phyloP scores from a whole-genome alignment of 53 echinoderm and acorn worm genomes.

The Henricia sp. region DNA sequence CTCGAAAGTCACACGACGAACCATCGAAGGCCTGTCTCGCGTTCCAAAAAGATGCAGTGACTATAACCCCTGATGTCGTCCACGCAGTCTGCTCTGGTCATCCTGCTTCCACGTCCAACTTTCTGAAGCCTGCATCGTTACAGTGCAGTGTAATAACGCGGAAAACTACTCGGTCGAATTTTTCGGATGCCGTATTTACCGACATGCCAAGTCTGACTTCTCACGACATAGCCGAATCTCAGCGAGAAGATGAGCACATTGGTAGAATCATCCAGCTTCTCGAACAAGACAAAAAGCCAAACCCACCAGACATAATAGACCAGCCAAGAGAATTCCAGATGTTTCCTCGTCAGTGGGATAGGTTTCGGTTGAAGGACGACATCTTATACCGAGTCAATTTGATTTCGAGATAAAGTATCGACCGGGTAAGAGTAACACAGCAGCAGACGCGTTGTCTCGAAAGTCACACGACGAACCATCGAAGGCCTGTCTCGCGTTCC shows the following conservation, averaged over 20 bases:
- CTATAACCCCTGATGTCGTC: not conserved
- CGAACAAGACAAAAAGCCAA: not conserved
- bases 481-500: not conserved
- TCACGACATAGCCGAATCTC: not conserved
- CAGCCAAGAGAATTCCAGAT: not conserved
- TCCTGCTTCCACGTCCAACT: not conserved
- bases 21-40: not conserved
- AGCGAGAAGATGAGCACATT: not conserved
- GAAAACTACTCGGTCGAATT: not conserved
- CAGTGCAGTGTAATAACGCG: not conserved
- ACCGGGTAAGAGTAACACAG: not conserved
- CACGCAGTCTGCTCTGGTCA: not conserved
- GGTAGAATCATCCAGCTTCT: not conserved
- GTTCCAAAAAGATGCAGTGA: constrained; percentile 8
- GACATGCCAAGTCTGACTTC: not conserved
- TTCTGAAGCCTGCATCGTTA: not conserved
- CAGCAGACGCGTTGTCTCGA: not conserved
- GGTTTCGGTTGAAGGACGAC: not conserved
- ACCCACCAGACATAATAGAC: not conserved
- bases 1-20: not conserved
- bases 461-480: not conserved
- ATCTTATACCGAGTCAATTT: constrained; percentile 36
- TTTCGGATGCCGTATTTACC: not conserved
- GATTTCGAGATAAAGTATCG: not conserved
- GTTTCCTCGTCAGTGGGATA: not conserved